phyloP scores from a whole-genome alignment of 2,888 invertebrate species.

The Eupithecia dodoneata region DNA sequence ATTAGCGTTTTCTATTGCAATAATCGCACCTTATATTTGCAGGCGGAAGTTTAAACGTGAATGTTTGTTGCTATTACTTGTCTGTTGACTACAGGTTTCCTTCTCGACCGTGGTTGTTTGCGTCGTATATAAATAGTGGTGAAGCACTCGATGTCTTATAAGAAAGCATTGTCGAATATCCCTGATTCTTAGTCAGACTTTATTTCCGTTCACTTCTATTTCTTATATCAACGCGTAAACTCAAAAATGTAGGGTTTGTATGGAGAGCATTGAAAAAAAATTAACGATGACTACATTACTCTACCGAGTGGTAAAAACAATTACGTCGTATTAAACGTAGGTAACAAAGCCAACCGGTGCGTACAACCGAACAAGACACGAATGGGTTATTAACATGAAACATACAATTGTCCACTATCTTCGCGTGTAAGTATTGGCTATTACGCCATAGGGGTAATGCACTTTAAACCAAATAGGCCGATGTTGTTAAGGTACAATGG shows the following conservation, averaged over 20 bases:
- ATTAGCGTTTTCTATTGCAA: slow-evolving; percentile 30
- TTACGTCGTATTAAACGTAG: slow-evolving; percentile 7
- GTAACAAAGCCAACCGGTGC: slow-evolving; percentile 10
- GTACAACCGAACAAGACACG: slow-evolving; percentile 13
- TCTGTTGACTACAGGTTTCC: neutral
- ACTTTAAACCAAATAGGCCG: slow-evolving; percentile 22
- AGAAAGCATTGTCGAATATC: neutral
- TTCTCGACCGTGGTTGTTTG: neutral
- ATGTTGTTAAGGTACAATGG: slow-evolving; percentile 17
- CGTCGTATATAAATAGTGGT: neutral
- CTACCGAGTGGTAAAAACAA: slow-evolving; percentile 1
- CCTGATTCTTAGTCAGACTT: neutral
- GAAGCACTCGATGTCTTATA: neutral
- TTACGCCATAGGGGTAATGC: slow-evolving; percentile 22
- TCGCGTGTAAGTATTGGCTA: slow-evolving; percentile 15
- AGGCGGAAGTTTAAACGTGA: neutral
- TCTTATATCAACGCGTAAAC: neutral
- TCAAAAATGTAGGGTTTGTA: neutral
- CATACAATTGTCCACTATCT: slow-evolving; percentile 15
- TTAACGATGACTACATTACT: neutral
- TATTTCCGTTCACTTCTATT: neutral
- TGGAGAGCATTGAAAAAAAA: neutral
- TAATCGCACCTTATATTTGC: slow-evolving; percentile 3
- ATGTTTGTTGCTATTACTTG: neutral
- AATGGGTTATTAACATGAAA: slow-evolving; percentile 19